Base-by-base conservation (phyloP, 2,888 invertebrate genomes). In the Onthophagus sagittarius region DNA sequence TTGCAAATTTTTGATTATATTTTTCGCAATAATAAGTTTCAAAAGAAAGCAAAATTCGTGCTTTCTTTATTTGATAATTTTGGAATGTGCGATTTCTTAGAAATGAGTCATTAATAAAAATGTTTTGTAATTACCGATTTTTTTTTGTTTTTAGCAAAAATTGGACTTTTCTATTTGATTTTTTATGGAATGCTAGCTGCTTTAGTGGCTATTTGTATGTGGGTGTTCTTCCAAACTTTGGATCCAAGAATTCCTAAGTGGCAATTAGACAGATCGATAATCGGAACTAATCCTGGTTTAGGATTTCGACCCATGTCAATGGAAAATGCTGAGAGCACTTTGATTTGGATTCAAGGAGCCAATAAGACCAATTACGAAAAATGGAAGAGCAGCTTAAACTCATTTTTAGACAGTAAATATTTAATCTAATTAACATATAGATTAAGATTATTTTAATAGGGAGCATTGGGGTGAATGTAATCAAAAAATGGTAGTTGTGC, bases 271-370 rank as follows among this genome's bases (percentile, higher is more conserved):
- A 85, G 89, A 74, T 96, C 97, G 75, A 90, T 97, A 79, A 97
- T 98, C 81, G 98, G 98, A 81, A 94, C 94, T 79, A 98, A 97
- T 88, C 99, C 99, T 78, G 98, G 98, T 71, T 88, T 99, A 73
- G 98, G 98, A 76, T 99, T 97, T 86, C 89, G 98, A 77, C 99
- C 99, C 5, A 91, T 94, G 89, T 96, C 98, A 5, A 88, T 89
- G 73, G 89, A 90, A 62, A 96, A 97, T 83, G 93, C 96, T 64
- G 95, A 96, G 80, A 98, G 97, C 84, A 97, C 98, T 53, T 89
- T 99, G 77, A 96, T 99, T 84, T 95, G 97, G 94, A 98, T 97
- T 87, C 93, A 93, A 83, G 94, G 94, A 63, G 93, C 94, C 13
- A 91, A 93, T 75, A 88, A 88, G 73, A 90, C 90, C 70, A 94